Evolutionary conservation across 1,140 invertebrate genomes (phyloP).

Genomic region (Ridgeia piscesae): DNA sequence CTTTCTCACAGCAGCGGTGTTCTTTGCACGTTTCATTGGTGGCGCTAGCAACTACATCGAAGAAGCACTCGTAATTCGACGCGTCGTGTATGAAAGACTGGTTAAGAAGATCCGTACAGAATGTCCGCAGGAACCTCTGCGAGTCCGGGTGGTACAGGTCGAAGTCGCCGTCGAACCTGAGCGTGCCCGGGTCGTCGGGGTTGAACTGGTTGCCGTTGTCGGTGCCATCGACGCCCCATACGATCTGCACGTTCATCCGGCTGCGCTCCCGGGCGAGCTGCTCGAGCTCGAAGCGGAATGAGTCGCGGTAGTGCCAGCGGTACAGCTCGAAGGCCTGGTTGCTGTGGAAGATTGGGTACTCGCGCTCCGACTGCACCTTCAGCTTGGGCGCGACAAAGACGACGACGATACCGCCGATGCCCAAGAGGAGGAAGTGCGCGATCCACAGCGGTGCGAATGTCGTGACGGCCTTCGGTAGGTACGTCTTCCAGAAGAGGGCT

Average conservation of each 20-base stretch:
- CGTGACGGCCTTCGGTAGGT: constrained; percentile 34
- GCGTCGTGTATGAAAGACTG: background rate
- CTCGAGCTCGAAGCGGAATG: constrained; percentile 78
- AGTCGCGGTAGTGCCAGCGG: constrained; percentile 75
- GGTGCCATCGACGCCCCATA: constrained; percentile 86
- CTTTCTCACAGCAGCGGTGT: background rate
- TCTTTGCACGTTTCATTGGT: background rate
- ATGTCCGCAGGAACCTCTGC: constrained; percentile 81
- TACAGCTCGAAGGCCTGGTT: constrained; percentile 88
- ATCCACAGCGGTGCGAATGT: constrained; percentile 55
- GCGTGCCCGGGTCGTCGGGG: constrained; percentile 75
- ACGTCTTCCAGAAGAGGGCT: background rate
- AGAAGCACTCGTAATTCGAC: background rate
- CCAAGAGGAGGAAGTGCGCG: constrained; percentile 65
- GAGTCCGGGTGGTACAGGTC: constrained; percentile 62
- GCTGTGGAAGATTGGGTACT: constrained; percentile 85
- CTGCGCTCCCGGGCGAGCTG: constrained; percentile 35
- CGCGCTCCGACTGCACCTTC: constrained; percentile 76
- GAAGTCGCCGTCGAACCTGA: constrained; percentile 23
- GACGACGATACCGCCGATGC: constrained; percentile 70
- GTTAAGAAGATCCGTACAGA: constrained; percentile 65
- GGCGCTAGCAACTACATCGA: background rate
- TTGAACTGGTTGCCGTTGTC: constrained; percentile 87
- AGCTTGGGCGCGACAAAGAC: constrained; percentile 84
- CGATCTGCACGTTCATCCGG: constrained; percentile 79